Evolutionary conservation across 1,140 invertebrate species (phyloP).

Genomic region (Idris sp.): DNA sequence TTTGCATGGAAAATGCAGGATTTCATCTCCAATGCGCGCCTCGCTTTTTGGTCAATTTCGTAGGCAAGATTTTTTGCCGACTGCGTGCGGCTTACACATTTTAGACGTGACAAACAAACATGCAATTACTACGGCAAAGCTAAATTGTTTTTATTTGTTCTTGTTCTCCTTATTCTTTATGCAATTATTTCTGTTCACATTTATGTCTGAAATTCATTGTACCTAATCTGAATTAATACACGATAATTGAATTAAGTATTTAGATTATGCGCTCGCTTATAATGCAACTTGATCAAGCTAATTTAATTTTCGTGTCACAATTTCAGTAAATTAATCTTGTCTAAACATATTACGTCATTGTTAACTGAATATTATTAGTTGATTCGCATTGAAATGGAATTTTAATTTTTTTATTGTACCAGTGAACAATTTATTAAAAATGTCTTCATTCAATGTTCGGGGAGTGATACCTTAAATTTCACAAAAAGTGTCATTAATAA

Average conservation of each 20-base stretch:
- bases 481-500: too few species aligned
- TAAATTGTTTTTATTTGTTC: too few species aligned
- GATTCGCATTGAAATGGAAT: slow-evolving; percentile 3
- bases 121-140: slow-evolving; percentile 16
- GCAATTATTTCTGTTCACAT: slow-evolving; percentile 7
- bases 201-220: slow-evolving; percentile 28
- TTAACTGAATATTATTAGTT: too few species aligned
- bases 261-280: slow-evolving; percentile 15
- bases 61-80: slow-evolving; percentile 31
- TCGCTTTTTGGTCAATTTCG: slow-evolving; percentile 40
- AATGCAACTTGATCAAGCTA: slow-evolving; percentile 17
- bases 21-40: slow-evolving; percentile 41
- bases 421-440: too few species aligned
- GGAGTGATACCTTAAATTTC: too few species aligned
- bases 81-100: not conserved
- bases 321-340: slow-evolving; percentile 40
- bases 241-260: slow-evolving; percentile 42
- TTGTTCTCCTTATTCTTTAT: slow-evolving; percentile 6
- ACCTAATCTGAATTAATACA: slow-evolving; percentile 38
- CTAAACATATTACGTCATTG: slow-evolving; percentile 27
- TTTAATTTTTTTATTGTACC: too few species aligned
- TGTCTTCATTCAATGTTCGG: too few species aligned
- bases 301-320: slow-evolving; percentile 47
- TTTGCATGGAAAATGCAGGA: slow-evolving; percentile 39
- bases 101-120: slow-evolving; percentile 27